A percentile compares a stretch with the other conserved stretches of the same genome.
phyloP scores from a whole-genome alignment of 2,888 invertebrate genomes.

The Scaptomyza tumidula region DNA sequence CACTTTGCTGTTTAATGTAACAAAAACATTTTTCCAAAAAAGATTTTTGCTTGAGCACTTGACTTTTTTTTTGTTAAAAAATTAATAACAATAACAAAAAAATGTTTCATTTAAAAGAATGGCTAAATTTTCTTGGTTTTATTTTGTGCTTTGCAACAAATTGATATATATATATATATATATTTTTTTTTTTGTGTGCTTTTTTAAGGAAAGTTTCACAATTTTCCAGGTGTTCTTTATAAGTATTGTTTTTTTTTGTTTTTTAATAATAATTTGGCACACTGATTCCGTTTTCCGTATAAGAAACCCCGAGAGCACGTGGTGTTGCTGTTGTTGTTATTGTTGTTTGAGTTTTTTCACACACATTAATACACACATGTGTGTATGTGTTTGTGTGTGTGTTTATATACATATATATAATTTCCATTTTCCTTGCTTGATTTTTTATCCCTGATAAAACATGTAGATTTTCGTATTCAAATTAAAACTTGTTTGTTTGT shows the following conservation, averaged over 20 bases:
- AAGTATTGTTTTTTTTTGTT: conserved; percentile 40
- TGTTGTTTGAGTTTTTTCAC: conserved; percentile 21
- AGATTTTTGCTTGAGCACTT: conserved; percentile 50
- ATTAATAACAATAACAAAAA: conserved; percentile 77
- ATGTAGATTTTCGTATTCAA: conserved; percentile 15
- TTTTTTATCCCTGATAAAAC: conserved; percentile 62
- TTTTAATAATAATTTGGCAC: conserved; percentile 81
- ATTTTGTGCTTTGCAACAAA: conserved; percentile 77
- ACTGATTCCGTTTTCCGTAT: conserved; percentile 81
- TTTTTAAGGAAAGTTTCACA: conserved; percentile 45
- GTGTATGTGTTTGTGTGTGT: conserved; percentile 26
- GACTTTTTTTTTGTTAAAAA: conserved; percentile 61
- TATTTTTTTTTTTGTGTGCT: conserved; percentile 32
- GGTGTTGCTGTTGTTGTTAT: conserved; percentile 44
- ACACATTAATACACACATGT: conserved; percentile 7
- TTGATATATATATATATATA: too few relatives aligned
- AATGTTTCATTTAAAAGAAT: conserved; percentile 63
- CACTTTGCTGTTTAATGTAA: conserved; percentile 70
- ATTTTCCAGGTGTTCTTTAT: conserved; percentile 56
- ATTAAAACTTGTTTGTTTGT: conserved; percentile 45
- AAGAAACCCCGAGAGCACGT: conserved; percentile 74
- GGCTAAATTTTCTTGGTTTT: conserved; percentile 59
- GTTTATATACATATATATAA: conserved; percentile 24
- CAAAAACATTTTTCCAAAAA: conserved; percentile 56
- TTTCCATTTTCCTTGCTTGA: conserved; percentile 35